These are phyloP conservation scores for Lepidostoma basale DNA, from an alignment of 1,140 invertebrate species.

Conservation along the genomic window DNA sequence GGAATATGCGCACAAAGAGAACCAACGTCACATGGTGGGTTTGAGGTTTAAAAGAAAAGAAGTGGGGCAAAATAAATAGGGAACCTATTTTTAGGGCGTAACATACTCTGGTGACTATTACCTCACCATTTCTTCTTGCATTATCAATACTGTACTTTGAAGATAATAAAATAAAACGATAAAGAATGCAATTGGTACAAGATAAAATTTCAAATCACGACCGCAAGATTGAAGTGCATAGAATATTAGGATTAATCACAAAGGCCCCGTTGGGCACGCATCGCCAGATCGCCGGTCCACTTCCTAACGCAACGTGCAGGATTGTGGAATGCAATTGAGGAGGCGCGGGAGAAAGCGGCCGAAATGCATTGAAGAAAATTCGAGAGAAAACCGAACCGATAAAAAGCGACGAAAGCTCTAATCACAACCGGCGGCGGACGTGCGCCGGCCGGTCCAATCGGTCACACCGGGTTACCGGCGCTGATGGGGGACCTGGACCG, in stretches of 20 bases:
- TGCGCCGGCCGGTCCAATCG: neutral
- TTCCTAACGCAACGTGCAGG: slow-evolving; percentile 7
- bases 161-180: too few species aligned
- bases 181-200: too few species aligned
- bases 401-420: slow-evolving; percentile 20
- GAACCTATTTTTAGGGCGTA: too few species aligned
- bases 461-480: neutral
- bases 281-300: slow-evolving; percentile 1
- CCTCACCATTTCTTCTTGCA: too few species aligned
- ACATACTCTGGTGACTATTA: too few species aligned
- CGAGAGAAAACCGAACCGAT: slow-evolving; percentile 1
- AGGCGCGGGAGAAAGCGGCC: slow-evolving; percentile 17
- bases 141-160: too few species aligned
- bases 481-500: too few species aligned
- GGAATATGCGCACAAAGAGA: too few species aligned
- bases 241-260: neutral
- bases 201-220: slow-evolving; percentile 8
- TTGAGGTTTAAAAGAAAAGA: too few species aligned
- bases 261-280: neutral
- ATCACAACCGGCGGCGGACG: slow-evolving; percentile 6
- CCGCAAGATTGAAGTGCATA: slow-evolving; percentile 5
- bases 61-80: too few species aligned
- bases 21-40: too few species aligned
- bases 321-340: slow-evolving; percentile 21
- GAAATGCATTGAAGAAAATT: slow-evolving; percentile 22